phyloP scores from a whole-genome alignment of 1,140 invertebrate genomes.

The Chionoecetes opilio region DNA sequence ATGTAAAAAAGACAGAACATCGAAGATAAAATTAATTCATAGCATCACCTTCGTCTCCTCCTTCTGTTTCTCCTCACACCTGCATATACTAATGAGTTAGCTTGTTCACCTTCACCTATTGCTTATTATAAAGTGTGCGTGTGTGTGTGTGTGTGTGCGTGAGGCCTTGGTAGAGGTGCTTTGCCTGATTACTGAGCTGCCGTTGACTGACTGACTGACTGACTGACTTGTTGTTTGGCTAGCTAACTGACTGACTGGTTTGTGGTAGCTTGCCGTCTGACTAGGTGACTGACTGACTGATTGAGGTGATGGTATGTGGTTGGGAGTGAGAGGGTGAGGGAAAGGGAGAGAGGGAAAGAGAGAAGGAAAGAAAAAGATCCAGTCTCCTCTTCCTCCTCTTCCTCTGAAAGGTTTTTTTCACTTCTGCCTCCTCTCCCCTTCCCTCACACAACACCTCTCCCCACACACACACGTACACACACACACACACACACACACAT shows the following conservation, averaged over 20 bases:
- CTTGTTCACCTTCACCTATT: not conserved
- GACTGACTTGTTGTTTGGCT: not conserved
- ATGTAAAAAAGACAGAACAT: no score
- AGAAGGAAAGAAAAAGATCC: no score
- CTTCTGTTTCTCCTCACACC: not conserved
- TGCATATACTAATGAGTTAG: slow-evolving; percentile 6
- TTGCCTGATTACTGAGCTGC: no score
- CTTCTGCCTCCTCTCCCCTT: no score
- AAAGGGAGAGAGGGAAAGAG: no score
- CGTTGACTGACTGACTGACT: not conserved
- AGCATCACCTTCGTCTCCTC: not conserved
- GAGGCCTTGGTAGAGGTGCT: no score
- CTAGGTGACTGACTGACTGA: not conserved
- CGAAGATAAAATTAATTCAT: not conserved
- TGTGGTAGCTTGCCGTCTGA: not conserved
- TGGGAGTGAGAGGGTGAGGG: no score
- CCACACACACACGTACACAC: not conserved
- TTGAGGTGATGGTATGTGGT: not conserved
- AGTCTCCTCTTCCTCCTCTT: no score
- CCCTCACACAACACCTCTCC: no score
- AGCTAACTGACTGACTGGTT: not conserved
- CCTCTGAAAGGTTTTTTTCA: no score
- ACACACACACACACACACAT: not conserved
- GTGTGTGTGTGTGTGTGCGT: not conserved
- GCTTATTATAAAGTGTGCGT: not conserved